phyloP scores from a whole-genome alignment of 2,113 vertebrate genomes.

The Rhodinocichla rosea region DNA sequence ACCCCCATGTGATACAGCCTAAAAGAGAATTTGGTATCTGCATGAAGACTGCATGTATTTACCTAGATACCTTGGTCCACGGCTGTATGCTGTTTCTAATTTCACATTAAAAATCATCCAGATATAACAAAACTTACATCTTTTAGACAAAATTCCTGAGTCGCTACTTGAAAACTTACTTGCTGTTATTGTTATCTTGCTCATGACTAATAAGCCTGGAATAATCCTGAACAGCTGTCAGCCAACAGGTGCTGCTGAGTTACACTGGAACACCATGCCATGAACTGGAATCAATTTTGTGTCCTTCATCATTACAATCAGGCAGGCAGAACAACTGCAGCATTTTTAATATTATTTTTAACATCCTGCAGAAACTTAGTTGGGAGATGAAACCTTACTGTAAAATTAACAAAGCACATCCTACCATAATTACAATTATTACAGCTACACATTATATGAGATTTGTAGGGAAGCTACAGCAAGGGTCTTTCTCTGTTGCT shows the following conservation, averaged over 20 bases:
- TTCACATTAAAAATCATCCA: conserved; percentile 3
- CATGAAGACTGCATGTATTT: not conserved
- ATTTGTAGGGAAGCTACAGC: conserved; percentile 1
- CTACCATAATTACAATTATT: not conserved
- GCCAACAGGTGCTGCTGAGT: conserved; percentile 39
- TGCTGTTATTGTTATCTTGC: conserved; percentile 2
- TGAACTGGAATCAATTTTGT: conserved; percentile 43
- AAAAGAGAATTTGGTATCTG: not conserved
- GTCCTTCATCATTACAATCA: conserved; percentile 1
- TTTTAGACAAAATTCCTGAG: not conserved
- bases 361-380: conserved; percentile 45
- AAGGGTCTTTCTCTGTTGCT: conserved; percentile 27
- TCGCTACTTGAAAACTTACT: conserved; percentile 37
- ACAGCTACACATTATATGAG: conserved; percentile 8
- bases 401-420: conserved; percentile 25
- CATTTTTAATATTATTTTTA: conserved; percentile 55
- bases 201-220: conserved; percentile 49
- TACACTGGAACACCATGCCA: not conserved
- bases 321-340: conserved; percentile 13
- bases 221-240: conserved; percentile 57
- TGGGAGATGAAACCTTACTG: not conserved
- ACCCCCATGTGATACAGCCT: not conserved
- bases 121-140: not conserved
- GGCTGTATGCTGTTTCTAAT: not conserved
- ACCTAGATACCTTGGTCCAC: not conserved